Conservation (phyloP, 2,888 invertebrate species). For the Meghimatium bilineatum region DNA sequence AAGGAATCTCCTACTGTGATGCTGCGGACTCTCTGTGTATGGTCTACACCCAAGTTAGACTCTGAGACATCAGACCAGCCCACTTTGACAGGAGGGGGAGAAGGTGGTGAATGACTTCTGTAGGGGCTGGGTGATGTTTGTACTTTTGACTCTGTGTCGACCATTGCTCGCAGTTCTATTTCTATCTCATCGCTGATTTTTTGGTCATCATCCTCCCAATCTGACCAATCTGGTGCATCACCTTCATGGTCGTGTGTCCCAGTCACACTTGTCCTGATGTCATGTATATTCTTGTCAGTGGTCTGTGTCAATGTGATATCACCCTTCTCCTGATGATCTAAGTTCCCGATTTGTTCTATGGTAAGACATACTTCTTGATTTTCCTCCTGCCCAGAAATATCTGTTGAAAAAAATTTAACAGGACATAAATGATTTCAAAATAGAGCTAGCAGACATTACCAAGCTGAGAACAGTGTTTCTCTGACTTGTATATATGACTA, state of each 20-base stretch:
- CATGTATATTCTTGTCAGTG: not conserved
- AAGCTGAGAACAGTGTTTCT: no score
- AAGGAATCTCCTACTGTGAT: not conserved
- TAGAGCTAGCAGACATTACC: no score
- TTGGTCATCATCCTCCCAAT: conserved; percentile 49
- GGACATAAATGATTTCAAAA: no score
- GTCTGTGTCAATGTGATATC: not conserved
- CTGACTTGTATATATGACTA: no score
- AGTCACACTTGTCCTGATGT: not conserved
- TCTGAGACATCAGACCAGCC: conserved; percentile 42
- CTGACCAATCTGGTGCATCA: conserved; percentile 37
- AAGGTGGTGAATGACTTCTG: conserved; percentile 30
- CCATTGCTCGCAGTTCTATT: conserved; percentile 42
- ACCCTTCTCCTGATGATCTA: not conserved
- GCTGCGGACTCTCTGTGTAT: not conserved
- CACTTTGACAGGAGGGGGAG: conserved; percentile 40
- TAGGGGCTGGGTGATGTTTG: conserved; percentile 53
- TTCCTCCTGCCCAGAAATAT: not conserved
- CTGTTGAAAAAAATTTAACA: not conserved
- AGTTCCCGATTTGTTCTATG: conserved; percentile 19
- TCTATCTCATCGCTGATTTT: conserved; percentile 49
- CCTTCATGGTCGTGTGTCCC: not conserved
- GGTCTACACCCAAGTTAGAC: not conserved
- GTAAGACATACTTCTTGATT: not conserved
- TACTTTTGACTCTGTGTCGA: conserved; percentile 26